Conservation (phyloP, 1,140 invertebrate genomes). For the Drosophila nigrodunni region DNA sequence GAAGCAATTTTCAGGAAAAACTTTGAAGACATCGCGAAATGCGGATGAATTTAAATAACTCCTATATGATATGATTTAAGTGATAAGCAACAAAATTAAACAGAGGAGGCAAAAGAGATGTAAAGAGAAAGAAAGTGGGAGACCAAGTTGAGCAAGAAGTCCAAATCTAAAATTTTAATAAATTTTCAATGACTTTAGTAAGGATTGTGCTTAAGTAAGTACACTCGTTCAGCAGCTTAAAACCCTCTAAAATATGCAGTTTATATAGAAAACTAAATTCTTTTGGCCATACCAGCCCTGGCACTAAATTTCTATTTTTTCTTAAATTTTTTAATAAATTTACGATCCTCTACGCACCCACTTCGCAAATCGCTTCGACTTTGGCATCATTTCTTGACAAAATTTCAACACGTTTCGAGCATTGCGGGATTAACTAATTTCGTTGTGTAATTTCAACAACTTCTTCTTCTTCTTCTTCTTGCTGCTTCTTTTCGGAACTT, state of each 20-base stretch:
- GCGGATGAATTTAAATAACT: neutral
- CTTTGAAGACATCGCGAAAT: neutral
- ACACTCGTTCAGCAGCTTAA: no score
- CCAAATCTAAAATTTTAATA: no score
- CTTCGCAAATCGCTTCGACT: neutral
- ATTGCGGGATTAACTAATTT: conserved; percentile 63
- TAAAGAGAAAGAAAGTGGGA: no score
- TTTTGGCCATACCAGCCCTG: neutral
- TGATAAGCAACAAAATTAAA: no score
- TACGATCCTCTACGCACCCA: neutral
- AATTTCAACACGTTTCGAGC: conserved; percentile 53
- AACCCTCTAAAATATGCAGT: neutral
- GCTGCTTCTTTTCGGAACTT: conserved; percentile 2
- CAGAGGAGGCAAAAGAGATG: no score
- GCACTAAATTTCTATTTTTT: neutral
- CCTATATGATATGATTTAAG: neutral
- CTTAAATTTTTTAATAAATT: conserved; percentile 11
- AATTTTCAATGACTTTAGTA: no score
- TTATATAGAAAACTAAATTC: neutral
- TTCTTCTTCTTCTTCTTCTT: neutral
- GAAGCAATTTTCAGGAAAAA: neutral
- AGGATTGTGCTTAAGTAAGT: no score
- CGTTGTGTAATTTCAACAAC: conserved; percentile 40
- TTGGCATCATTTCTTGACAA: conserved; percentile 2
- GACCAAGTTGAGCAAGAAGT: no score